Evolutionary conservation across 2,888 invertebrate genomes (phyloP).

Genomic region (Drosophila pegasa): DNA sequence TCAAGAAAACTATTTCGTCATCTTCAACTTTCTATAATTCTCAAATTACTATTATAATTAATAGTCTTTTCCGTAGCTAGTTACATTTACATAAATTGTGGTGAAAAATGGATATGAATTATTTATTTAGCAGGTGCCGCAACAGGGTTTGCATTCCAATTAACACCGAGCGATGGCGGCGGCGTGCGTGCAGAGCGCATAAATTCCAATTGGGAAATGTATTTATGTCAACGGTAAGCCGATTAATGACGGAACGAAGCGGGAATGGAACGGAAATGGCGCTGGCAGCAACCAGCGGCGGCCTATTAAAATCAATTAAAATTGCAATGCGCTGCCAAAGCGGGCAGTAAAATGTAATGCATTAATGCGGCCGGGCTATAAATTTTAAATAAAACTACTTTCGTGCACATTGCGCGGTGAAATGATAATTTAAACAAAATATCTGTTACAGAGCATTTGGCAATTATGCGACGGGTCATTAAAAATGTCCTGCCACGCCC

Average conservation of each 20-base stretch:
- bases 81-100: constrained; percentile 50
- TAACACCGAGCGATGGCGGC: constrained; percentile 46
- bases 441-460: constrained; percentile 19
- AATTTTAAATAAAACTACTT: constrained; percentile 52
- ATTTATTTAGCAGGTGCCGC: constrained; percentile 71
- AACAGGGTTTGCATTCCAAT: constrained; percentile 66
- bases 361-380: constrained; percentile 57
- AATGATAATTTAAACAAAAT: constrained; percentile 54
- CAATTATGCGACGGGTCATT: constrained; percentile 30
- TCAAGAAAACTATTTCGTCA: not conserved
- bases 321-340: constrained; percentile 39
- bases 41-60: not conserved
- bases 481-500: constrained; percentile 23
- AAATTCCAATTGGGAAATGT: constrained; percentile 61
- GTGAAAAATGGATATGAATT: constrained; percentile 51
- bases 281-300: constrained; percentile 14
- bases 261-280: constrained; percentile 7
- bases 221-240: constrained; percentile 68
- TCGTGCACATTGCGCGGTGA: constrained; percentile 36
- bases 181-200: constrained; percentile 38
- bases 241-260: constrained; percentile 61
- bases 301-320: constrained; percentile 76
- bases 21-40: not conserved
- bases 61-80: constrained; percentile 4
- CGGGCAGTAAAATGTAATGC: constrained; percentile 55